Evolutionary conservation across 2,113 vertebrate genomes (phyloP).

Genomic region (Dicrurus megarhynchus): DNA sequence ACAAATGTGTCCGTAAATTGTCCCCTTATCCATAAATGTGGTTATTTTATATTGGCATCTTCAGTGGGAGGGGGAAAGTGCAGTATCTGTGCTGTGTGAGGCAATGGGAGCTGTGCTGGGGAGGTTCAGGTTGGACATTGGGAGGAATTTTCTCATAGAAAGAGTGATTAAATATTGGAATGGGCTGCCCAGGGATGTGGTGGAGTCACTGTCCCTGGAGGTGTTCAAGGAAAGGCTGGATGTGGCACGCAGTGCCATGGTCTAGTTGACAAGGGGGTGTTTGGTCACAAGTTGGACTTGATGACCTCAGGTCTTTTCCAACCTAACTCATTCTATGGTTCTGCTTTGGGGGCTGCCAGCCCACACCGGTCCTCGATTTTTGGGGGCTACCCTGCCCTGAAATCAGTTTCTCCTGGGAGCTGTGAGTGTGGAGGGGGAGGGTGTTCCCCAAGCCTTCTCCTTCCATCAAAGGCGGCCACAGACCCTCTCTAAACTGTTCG

Average conservation of each 20-base stretch:
- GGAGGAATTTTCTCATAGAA: background rate
- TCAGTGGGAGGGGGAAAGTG: rapidly evolving
- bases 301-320: background rate
- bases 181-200: background rate
- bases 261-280: background rate
- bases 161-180: background rate
- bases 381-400: too few relatives aligned
- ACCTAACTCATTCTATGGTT: background rate
- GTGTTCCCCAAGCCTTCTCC: background rate
- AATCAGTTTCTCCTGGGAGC: background rate
- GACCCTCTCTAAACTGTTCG: background rate
- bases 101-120: rapidly evolving
- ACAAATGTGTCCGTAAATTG: background rate
- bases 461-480: background rate
- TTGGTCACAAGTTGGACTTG: background rate
- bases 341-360: background rate
- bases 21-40: background rate
- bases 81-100: rapidly evolving
- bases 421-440: rapidly evolving
- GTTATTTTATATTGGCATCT: background rate
- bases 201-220: background rate
- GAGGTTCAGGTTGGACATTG: background rate
- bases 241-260: background rate
- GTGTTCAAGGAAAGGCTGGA: background rate
- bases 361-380: rapidly evolving